Evolutionary conservation across 2,797 vertebrate species (phyloP).

Genomic region (Dallia pectoralis): DNA sequence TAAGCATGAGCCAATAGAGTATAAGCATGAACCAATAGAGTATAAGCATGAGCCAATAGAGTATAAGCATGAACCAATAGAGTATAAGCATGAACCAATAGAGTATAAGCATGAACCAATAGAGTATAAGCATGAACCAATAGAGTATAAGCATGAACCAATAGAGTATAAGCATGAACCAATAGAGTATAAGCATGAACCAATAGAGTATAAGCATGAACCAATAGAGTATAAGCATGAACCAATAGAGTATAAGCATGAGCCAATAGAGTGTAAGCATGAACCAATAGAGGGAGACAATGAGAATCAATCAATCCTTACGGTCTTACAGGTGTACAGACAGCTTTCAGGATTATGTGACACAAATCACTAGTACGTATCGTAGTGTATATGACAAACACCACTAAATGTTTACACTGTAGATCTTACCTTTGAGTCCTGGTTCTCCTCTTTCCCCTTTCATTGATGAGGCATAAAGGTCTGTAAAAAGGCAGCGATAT

Average conservation of each 20-base stretch:
- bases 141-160: neutral
- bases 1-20: conserved; percentile 17
- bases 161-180: neutral
- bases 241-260: neutral
- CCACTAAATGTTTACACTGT: neutral
- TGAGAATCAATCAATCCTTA: neutral
- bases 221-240: neutral
- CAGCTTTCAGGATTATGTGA: neutral
- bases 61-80: neutral
- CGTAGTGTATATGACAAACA: neutral
- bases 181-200: neutral
- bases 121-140: neutral
- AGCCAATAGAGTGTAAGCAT: too few species aligned
- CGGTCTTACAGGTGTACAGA: neutral
- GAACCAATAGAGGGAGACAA: neutral
- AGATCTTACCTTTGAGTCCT: conserved; percentile 85
- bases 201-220: neutral
- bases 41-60: conserved; percentile 20
- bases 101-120: neutral
- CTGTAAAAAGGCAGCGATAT: conserved; percentile 45
- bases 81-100: too few species aligned
- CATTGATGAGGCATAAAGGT: conserved; percentile 50
- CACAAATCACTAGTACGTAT: neutral
- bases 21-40: neutral
- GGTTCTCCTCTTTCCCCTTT: conserved; percentile 70